phyloP scores from a whole-genome alignment of 2,113 vertebrate species.

The Donacobius atricapilla region DNA sequence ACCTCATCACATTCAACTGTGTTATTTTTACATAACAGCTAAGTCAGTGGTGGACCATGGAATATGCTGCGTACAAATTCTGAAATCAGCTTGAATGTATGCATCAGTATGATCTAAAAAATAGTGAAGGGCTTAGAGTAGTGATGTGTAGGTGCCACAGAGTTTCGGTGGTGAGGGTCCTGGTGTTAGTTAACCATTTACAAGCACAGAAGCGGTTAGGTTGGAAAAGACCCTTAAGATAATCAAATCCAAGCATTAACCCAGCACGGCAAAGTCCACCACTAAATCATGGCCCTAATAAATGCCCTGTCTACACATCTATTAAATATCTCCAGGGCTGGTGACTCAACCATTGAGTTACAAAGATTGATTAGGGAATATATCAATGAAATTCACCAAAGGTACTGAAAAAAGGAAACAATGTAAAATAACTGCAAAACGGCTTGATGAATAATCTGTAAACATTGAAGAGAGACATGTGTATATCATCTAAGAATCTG shows the following conservation, averaged over 20 bases:
- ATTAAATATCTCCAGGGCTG: background rate
- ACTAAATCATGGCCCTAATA: background rate
- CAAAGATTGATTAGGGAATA: background rate
- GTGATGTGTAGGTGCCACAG: background rate
- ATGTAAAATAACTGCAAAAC: background rate
- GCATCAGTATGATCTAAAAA: background rate
- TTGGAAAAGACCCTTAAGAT: background rate
- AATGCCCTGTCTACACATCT: background rate
- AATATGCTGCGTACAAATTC: background rate
- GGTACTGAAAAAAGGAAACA: background rate
- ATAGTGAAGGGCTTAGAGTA: background rate
- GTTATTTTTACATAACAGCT: constrained; percentile 4
- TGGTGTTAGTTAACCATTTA: background rate
- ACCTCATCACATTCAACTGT: background rate
- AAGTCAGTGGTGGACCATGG: background rate
- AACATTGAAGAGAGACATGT: background rate
- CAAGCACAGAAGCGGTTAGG: background rate
- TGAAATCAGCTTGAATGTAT: background rate
- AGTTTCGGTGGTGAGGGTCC: background rate
- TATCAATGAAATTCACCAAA: background rate
- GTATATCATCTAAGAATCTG: background rate
- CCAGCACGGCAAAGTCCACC: background rate
- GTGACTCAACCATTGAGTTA: background rate
- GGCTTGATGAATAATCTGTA: background rate
- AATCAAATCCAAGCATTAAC: background rate